phyloP scores from a whole-genome alignment of 2,888 invertebrate genomes.

The Artemia sinica region DNA sequence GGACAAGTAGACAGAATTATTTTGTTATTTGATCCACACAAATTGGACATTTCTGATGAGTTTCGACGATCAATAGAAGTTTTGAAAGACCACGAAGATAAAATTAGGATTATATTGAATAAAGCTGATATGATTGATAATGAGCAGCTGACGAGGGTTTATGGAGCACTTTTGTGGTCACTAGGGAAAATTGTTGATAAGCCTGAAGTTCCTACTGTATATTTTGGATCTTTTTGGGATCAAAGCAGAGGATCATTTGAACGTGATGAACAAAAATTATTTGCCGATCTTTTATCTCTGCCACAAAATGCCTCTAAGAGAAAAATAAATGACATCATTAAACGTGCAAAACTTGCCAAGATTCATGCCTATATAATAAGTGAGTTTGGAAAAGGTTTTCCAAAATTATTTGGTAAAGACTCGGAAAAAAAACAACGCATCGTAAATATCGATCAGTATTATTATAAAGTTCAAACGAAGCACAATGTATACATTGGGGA shows the following conservation, averaged over 20 bases:
- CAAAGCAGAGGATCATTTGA: conserved; percentile 81
- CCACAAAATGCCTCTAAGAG: conserved; percentile 89
- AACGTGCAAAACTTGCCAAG: conserved; percentile 87
- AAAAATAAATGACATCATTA: conserved; percentile 94
- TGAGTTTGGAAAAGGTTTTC: conserved; percentile 88
- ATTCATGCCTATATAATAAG: conserved; percentile 96
- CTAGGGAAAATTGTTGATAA: conserved; percentile 93
- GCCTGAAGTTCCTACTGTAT: conserved; percentile 93
- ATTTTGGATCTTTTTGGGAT: conserved; percentile 99
- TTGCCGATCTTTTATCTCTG: conserved; percentile 80
- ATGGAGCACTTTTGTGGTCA: conserved; percentile 99
- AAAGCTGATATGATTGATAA: conserved; percentile 99
- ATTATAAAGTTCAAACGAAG: conserved; percentile 72
- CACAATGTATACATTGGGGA: conserved; percentile 93
- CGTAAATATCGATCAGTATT: conserved; percentile 73
- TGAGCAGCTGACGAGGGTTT: conserved; percentile 93
- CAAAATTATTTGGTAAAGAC: conserved; percentile 88
- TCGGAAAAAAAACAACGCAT: conserved; percentile 93
- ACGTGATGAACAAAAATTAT: conserved; percentile 87
- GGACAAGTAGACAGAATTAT: conserved; percentile 95
- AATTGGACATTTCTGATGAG: conserved; percentile 96
- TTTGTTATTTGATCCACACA: conserved; percentile 92
- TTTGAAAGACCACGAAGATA: conserved; percentile 81
- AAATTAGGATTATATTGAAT: conserved; percentile 92
- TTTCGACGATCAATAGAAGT: conserved; percentile 93